Base-by-base conservation (phyloP, 2,797 vertebrate genomes). In the Chelmon rostratus region DNA sequence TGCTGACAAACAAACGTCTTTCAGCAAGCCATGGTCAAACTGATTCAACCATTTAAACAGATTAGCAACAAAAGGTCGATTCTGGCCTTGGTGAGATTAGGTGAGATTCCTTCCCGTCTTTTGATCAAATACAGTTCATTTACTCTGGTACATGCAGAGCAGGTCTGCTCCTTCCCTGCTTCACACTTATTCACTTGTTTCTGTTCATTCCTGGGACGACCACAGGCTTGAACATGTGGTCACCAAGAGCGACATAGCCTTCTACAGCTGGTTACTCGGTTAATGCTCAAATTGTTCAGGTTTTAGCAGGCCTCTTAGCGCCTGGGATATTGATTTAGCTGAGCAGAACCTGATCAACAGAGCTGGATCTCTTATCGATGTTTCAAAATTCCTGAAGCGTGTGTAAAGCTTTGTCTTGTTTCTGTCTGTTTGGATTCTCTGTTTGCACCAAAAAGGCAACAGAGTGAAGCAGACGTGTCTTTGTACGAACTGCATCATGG, bases 81-180 rank as follows among this genome's bases (percentile, higher is more conserved):
- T 65, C 25, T 68, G 66, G 67, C 82, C 81, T 77, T 77, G 76
- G 56, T 73, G 46, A 61, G 19, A 76, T 73, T 76, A 79, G 44
- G 35, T 71, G 64, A 76, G 25, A 67, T 40, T 86, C 37, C 47
- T 70, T 57, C 31, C 10, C 10, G 38, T 56, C 25, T 65, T 68
- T 68, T 66, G 28, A 52, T 54, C 69, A 63, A 52, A 38, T 62
- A 3, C 2, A 53, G 7, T 70, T 57, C 40, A 69, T 77, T 74
- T 72, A 42, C 58, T 79, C 0, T 31, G 10, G 8, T 69, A 8
- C 31, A 68, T 33, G 58, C 49, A 33, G n/a, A 78, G 23, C 64
- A 63, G 21, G 3, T 38, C 42, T 69, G 33, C 62, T 84, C 25
- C 53, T 62, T 50, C 72, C 23, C 63, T 31, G 47, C 61, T 66